These are phyloP conservation scores for Valencia hispanica DNA, from an alignment of 2,797 vertebrate genomes.

Conservation along the genomic window DNA sequence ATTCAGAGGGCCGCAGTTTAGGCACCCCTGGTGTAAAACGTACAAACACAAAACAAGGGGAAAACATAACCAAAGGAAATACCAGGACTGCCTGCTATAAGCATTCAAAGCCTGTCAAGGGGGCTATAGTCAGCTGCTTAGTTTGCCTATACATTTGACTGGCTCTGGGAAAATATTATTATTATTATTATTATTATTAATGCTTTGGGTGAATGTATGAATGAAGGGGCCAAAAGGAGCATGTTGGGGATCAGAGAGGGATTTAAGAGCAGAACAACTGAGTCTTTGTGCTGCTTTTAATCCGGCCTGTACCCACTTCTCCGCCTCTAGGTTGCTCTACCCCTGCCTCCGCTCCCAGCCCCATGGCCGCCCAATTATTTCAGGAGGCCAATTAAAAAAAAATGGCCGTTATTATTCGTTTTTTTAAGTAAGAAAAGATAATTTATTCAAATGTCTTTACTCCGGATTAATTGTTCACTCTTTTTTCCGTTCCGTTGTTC, in stretches of 20 bases:
- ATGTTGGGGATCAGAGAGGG: conserved; percentile 78
- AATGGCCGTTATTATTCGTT: conserved; percentile 18
- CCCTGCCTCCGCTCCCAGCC: conserved; percentile 40
- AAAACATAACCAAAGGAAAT: not conserved
- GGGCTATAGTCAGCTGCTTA: not conserved
- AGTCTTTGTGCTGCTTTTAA: conserved; percentile 80
- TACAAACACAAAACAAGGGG: too few species aligned
- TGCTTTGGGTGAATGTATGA: conserved; percentile 29
- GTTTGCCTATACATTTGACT: not conserved
- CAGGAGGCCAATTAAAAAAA: conserved; percentile 51
- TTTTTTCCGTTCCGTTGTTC: not conserved
- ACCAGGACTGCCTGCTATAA: not conserved
- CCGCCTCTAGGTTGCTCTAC: conserved; percentile 19
- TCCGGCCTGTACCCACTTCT: conserved; percentile 65
- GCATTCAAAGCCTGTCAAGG: not conserved
- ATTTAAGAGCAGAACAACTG: conserved; percentile 80
- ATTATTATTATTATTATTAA: conserved; percentile 38
- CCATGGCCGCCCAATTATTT: conserved; percentile 62
- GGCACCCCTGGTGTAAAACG: not conserved
- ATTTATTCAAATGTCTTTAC: not conserved
- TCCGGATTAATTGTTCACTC: not conserved
- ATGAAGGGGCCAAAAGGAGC: conserved; percentile 59
- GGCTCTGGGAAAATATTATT: not conserved
- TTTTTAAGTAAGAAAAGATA: too few species aligned
- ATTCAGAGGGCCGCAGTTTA: not conserved